Evolutionary conservation across 2,797 vertebrate species (phyloP), one percentile per base, ranked within the genome.

Genomic region (Notolabrus celidotus): DNA sequence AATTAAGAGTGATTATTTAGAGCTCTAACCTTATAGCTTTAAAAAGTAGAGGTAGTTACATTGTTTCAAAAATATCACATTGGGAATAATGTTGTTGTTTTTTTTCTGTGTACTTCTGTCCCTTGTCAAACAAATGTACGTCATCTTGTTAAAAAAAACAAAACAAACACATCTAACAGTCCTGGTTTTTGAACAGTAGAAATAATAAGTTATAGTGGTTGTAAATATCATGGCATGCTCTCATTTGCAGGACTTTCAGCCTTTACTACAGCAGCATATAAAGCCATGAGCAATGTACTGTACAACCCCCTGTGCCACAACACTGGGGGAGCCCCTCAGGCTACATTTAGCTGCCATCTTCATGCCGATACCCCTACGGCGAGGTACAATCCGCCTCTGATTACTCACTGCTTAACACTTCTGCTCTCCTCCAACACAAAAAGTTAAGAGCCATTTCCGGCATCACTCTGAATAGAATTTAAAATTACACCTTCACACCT

Each of bases 321-420:
- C n/a, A 17, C 58, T 6, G 7, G 51, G 60, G 54, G 53, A 60
- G 39, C n/a, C 51, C 82, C 74, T 71, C 23, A 15, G 74, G 71
- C 74, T 73, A 38, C 55, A 53, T 76, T 85, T 63, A 66, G 58
- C 51, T 61, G 54, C 67, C 47, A 59, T 67, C 59, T 54, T 52
- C 42, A n/a, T 58, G 59, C 17, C 39, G 43, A 20, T 38, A 51
- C 46, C 31, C 53, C 66, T 38, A 10, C 54, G 46, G 42, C 36
- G 57, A 74, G 63, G 39, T 14, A 33, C 41, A 67, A 43, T 64
- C 54, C 77, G 31, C 17, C 43, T 71, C 43, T 53, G 27, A 77
- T 74, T 57, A 42, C 50, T 65, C 34, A 50, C 14, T 56, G 25
- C 61, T 56, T 60, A 67, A 65, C 71, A 59, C 16, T 22, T 53